phyloP scores from a whole-genome alignment of 2,797 vertebrate genomes.

The Anableps anableps region DNA sequence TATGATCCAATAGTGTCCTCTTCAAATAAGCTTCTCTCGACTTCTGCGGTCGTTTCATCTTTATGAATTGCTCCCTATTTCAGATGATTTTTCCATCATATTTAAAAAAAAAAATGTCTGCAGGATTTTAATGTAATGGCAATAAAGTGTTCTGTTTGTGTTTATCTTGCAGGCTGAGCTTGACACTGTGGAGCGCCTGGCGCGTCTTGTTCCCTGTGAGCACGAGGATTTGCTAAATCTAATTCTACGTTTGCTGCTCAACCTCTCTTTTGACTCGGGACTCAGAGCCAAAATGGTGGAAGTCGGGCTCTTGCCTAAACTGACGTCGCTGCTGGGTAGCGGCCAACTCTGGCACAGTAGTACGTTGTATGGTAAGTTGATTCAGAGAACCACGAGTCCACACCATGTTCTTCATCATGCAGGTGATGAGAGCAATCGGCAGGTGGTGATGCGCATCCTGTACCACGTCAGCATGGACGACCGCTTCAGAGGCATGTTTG shows the following conservation, averaged over 20 bases:
- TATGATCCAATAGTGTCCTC: not conserved
- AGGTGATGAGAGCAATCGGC: conserved; percentile 91
- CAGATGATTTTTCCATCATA: not conserved
- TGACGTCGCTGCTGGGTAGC: conserved; percentile 67
- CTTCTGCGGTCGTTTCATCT: not conserved
- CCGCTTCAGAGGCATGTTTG: conserved; percentile 94
- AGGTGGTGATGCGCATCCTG: conserved; percentile 90
- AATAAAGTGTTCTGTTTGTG: not conserved
- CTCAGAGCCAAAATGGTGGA: conserved; percentile 97
- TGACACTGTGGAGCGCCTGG: conserved; percentile 90
- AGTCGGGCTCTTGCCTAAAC: conserved; percentile 87
- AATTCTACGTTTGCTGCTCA: conserved; percentile 91
- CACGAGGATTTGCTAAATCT: conserved; percentile 94
- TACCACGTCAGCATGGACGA: conserved; percentile 97
- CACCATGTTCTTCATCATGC: conserved; percentile 28
- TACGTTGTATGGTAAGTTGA: not conserved
- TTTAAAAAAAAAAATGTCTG: not conserved
- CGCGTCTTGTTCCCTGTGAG: conserved; percentile 92
- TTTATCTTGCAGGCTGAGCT: conserved; percentile 86
- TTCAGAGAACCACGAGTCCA: not conserved
- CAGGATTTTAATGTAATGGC: not conserved
- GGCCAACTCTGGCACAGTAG: not conserved
- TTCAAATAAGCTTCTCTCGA: not conserved
- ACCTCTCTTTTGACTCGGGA: conserved; percentile 94
- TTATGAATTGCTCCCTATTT: not conserved